Evolutionary conservation across 2,797 vertebrate genomes (phyloP), one percentile per base, ranked within the genome.

Genomic region (Aplochiton taeniatus): DNA sequence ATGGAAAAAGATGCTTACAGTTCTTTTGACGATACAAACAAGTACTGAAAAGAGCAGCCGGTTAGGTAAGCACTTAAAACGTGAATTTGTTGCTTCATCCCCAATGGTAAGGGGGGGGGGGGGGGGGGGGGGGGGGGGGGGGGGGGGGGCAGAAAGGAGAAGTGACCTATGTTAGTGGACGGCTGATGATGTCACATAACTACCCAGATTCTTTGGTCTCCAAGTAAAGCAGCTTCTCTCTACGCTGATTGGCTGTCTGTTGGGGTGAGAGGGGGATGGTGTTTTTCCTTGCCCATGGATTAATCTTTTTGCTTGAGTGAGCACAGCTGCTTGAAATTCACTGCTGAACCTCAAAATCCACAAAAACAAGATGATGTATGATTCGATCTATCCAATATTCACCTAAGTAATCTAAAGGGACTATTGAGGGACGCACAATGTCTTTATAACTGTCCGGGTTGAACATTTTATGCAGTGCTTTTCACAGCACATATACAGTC

Each of bases 131-230:
- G 13, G 73, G 61, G 64, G 13, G 45, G 41, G 20, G 16, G 42
- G 13, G 16, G 54, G 50, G 58, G 57, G 49, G 61, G 18, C 16
- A 16, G 61, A 65, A 53, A 49, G 58, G 67, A 83, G 72, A 81
- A 80, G 79, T 88, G 87, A 87, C 88, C 87, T 90, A 85, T 90
- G 86, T 90, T 88, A 89, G 86, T 87, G 90, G 89, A 74, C 84
- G 84, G 85, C 87, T 87, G 87, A 83, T 91, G 91, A 93, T 91
- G 90, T 93, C 90, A 92, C 79, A 86, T 90, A 83, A 83, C 87
- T 83, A 82, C 85, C 86, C 85, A 88, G 86, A 90, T 88, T 87
- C 83, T 87, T 89, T 84, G 83, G 89, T 90, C 83, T 91, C 87
- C 80, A 83, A 90, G 88, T 85, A 86, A 90, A 90, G 75, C 83